Percentiles rank a stretch among this genome's conserved stretches.
These are phyloP conservation scores for Saturnia pavonia DNA, from an alignment of 2,888 invertebrate species.

Conservation along the genomic window DNA sequence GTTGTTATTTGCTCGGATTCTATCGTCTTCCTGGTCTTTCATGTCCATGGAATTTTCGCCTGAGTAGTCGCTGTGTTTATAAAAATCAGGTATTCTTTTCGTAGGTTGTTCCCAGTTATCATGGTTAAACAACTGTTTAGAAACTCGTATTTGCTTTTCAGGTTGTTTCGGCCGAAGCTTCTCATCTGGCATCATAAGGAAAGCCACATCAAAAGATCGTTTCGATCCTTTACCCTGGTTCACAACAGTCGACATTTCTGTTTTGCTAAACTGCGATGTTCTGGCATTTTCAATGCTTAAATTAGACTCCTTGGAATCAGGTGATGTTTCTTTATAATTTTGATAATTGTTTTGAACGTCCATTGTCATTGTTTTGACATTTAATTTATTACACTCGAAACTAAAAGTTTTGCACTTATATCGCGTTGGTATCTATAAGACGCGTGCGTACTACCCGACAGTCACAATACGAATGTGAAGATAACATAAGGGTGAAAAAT, in stretches of 20 bases:
- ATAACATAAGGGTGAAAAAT: slow-evolving; percentile 79
- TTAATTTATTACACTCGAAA: slow-evolving; percentile 61
- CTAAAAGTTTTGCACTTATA: slow-evolving; percentile 76
- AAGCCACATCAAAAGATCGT: slow-evolving; percentile 94
- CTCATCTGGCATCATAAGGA: slow-evolving; percentile 93
- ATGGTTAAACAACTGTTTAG: slow-evolving; percentile 74
- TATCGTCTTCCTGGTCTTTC: slow-evolving; percentile 71
- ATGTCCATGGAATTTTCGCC: slow-evolving; percentile 62
- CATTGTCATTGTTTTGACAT: slow-evolving; percentile 85
- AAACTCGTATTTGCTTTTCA: slow-evolving; percentile 78
- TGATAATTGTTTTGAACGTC: slow-evolving; percentile 83
- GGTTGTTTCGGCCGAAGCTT: slow-evolving; percentile 85
- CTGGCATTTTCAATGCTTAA: slow-evolving; percentile 75
- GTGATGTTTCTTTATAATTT: slow-evolving; percentile 74
- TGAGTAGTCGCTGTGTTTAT: slow-evolving; percentile 70
- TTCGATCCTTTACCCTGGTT: slow-evolving; percentile 81
- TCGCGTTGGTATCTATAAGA: slow-evolving; percentile 56
- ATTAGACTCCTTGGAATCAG: slow-evolving; percentile 74
- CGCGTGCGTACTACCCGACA: slow-evolving; percentile 74
- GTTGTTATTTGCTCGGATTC: slow-evolving; percentile 69
- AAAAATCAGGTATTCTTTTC: slow-evolving; percentile 68
- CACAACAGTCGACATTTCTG: slow-evolving; percentile 62
- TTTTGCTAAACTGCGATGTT: slow-evolving; percentile 66
- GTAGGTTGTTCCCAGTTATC: slow-evolving; percentile 74
- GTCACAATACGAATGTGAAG: slow-evolving; percentile 71